These are phyloP conservation scores for Gymnoscopelus microlampas DNA, from an alignment of 2,797 vertebrate species.

Conservation along the genomic window DNA sequence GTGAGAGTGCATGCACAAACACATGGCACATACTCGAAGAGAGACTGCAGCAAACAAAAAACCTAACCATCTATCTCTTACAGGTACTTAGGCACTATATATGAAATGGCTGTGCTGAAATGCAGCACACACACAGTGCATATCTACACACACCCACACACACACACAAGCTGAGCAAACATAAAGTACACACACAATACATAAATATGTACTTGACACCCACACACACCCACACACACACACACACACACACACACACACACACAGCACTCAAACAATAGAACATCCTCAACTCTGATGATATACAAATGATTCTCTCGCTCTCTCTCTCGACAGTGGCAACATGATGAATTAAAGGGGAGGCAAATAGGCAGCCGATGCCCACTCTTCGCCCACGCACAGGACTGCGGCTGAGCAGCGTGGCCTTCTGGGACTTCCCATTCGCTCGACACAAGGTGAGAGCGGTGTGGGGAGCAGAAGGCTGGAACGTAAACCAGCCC, in stretches of 20 bases:
- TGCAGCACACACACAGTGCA: too few relatives aligned
- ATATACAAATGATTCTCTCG: slow-evolving; percentile 39
- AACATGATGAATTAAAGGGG: slow-evolving; percentile 62
- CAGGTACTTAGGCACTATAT: slow-evolving; percentile 15
- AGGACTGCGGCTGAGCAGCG: slow-evolving; percentile 67
- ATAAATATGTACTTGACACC: slow-evolving; percentile 8
- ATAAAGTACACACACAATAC: too few relatives aligned
- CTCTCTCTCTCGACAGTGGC: slow-evolving; percentile 44
- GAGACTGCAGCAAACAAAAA: slow-evolving; percentile 7
- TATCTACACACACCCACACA: slow-evolving; percentile 14
- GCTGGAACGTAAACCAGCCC: slow-evolving; percentile 54
- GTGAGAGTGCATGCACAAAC: too few relatives aligned
- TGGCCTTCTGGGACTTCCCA: slow-evolving; percentile 73
- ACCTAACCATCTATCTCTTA: slow-evolving; percentile 6
- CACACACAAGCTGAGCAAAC: too few relatives aligned
- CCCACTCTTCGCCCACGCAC: slow-evolving; percentile 68
- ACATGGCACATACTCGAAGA: neutral
- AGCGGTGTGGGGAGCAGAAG: slow-evolving; percentile 61
- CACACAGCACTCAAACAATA: slow-evolving; percentile 6
- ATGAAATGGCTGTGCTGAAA: too few relatives aligned
- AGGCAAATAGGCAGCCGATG: slow-evolving; percentile 55
- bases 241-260: neutral
- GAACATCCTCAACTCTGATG: slow-evolving; percentile 27
- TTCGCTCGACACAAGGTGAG: slow-evolving; percentile 75
- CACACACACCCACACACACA: slow-evolving; percentile 2